Base-by-base conservation (phyloP, 1,140 invertebrate genomes). In the Centruroides sculpturatus region DNA sequence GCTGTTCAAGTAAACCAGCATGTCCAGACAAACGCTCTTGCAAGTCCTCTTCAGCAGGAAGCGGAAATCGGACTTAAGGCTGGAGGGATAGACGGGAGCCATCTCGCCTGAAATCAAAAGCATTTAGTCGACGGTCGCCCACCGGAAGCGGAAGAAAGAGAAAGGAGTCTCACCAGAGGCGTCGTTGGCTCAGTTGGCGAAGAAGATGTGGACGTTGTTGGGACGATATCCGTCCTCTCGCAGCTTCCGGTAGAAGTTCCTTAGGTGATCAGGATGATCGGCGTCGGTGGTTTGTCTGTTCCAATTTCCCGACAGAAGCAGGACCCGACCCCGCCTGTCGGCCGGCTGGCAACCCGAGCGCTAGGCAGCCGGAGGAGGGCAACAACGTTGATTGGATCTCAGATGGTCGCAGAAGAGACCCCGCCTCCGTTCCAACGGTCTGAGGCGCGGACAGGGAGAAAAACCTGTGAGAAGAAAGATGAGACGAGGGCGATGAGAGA, bases 231-330 rank as follows among this genome's bases (percentile, higher is more conserved):
- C 78, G 67, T 75, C 73, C 23, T 69, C 64, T 51, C 71, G 64
- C 5, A 81, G 70, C 72, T 77, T 74, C 13, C 71, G 64, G 57
- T 77, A 74, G 55, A 80, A 69, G 3, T 66, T 61, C 5, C 68
- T 59, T 4, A 79, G 60, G 62, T 78, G 78, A 9, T 70, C 51
- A 13, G 71, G 59, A 48, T 73, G 71, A 11, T 70, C 56, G 3
- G 66, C 59, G 11, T 71, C 70, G 0, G 73, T 72, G 11, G 74
- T 72, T 47, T 77, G 71, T 12, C 76, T 62, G 65, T 78, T 80
- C 79, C 79, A 81, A 7, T 79, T 79, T 5, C 80, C 79, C 3
- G 78, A 76, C 13, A 81, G 36, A 9, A 81, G 53, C 0, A 81
- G 74, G 5, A 77, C 80, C 64, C 79, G 73, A 67, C 80, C 78